Conservation (phyloP, 2,113 vertebrate species). For the Spizaetus ornatus region DNA sequence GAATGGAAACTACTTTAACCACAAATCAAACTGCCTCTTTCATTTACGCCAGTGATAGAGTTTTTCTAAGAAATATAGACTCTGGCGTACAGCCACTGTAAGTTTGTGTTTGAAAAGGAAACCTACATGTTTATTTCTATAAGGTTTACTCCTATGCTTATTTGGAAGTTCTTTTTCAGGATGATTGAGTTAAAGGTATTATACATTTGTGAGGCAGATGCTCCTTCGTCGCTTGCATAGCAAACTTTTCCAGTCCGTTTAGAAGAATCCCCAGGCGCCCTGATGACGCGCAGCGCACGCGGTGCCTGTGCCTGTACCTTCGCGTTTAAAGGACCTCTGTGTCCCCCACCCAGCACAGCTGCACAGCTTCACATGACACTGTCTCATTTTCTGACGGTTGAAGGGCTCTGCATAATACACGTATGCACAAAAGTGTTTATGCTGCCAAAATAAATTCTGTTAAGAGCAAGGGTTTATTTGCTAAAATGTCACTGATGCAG, state of each 20-base stretch:
- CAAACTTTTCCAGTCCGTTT: background rate
- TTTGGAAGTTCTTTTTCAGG: slow-evolving; percentile 63
- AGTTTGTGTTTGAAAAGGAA: slow-evolving; percentile 78
- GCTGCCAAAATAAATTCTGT: slow-evolving; percentile 76
- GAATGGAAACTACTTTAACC: slow-evolving; percentile 83
- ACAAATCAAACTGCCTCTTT: slow-evolving; percentile 85
- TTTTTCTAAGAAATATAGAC: slow-evolving; percentile 83
- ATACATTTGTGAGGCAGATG: slow-evolving; percentile 50
- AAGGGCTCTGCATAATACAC: slow-evolving; percentile 67
- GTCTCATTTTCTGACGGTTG: slow-evolving; percentile 68
- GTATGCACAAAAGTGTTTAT: slow-evolving; percentile 72
- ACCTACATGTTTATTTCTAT: slow-evolving; percentile 74
- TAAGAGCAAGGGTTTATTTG: slow-evolving; percentile 75
- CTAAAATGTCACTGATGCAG: slow-evolving; percentile 70
- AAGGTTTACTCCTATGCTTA: slow-evolving; percentile 72
- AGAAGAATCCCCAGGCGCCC: background rate
- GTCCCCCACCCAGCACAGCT: slow-evolving; percentile 71
- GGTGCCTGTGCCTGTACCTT: background rate
- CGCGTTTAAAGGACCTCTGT: slow-evolving; percentile 59
- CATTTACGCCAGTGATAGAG: slow-evolving; percentile 81
- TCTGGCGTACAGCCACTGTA: slow-evolving; percentile 74
- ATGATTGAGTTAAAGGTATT: background rate
- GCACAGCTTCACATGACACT: slow-evolving; percentile 73
- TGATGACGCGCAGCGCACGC: accelerated
- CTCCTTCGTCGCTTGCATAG: background rate